Percentiles rank a stretch among this genome's conserved stretches.
Conservation (phyloP, 2,113 vertebrate genomes). For the Ailurus styani region DNA sequence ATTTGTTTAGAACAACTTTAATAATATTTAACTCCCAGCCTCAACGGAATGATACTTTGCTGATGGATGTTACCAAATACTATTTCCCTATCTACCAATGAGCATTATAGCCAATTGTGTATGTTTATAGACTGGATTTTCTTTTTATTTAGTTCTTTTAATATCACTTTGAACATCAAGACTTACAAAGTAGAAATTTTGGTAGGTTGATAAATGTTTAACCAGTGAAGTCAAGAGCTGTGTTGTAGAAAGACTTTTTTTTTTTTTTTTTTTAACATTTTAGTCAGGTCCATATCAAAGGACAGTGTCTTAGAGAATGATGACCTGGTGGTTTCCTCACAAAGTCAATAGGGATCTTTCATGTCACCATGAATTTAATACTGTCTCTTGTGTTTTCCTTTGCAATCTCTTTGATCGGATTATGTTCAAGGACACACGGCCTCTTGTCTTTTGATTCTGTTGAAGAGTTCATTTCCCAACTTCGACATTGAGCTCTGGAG, state of each 20-base stretch:
- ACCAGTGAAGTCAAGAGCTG: neutral
- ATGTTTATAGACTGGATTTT: neutral
- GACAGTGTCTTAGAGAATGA: neutral
- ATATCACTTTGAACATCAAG: neutral
- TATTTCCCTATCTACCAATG: neutral
- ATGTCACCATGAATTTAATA: conserved; percentile 54
- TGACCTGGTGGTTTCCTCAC: conserved; percentile 58
- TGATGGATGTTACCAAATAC: neutral
- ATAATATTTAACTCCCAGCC: neutral
- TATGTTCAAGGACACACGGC: conserved; percentile 46
- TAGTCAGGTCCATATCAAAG: conserved; percentile 37
- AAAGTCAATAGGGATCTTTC: conserved; percentile 62
- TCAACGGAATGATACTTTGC: neutral
- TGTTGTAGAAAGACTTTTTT: neutral
- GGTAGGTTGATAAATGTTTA: neutral
- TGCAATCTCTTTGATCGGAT: conserved; percentile 14
- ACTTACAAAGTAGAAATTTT: neutral
- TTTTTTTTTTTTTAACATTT: neutral
- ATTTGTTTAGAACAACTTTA: neutral
- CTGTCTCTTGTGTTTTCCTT: conserved; percentile 43
- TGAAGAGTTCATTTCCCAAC: conserved; percentile 64
- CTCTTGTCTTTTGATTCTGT: conserved; percentile 68
- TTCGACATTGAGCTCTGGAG: conserved; percentile 70
- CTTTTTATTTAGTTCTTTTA: neutral
- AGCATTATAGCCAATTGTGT: neutral